Evolutionary conservation across 2,888 invertebrate genomes (phyloP), one percentile per base, ranked within the genome.

Genomic region (Blastobasis adustella): DNA sequence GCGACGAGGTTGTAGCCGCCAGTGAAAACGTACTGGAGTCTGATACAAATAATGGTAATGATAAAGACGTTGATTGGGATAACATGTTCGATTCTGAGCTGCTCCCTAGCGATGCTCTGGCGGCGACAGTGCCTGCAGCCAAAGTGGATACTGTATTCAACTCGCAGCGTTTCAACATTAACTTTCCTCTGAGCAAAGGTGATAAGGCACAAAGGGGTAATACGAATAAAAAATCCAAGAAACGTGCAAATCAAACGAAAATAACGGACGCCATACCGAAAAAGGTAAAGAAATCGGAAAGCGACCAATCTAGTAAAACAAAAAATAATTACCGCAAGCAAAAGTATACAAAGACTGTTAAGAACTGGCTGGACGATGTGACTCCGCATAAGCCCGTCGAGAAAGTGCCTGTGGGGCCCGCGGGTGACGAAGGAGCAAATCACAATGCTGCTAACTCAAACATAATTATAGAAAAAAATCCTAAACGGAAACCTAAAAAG

Each of bases 41-140:
- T 39, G 7, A 46, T 40, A 10, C 23, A 49, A 39, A 41, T 45
- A 53, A n/a, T 47, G 41, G 5, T 45, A 47, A 5, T 47, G 23
- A 23, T 9, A 8, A 10, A 42, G 10, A 42, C 41, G 58, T 76
- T 5, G 55, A 67, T 46, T 82, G 82, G 83, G 61, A 70, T 54
- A 65, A 82, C 47, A 79, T 85, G 72, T 73, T 83, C 58, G 82
- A 82, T 59, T 63, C 64, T 36, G 74, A 81, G 52, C 56, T 82
- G 46, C 60, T 82, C 49, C 51, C 56, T 23, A 59, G 63, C 37
- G 37, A 37, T 37, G 39, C n/a, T 3, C 5, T 9, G n/a, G 38
- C 43, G 4, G 39, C 10, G 40, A 37, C 8, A 48, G 37, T 10
- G 10, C 39, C 43, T 36, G 23, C 6, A 5, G 43, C 9, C 37